Evolutionary conservation across 53 echinoderm and acorn worm species (phyloP), one percentile per base, ranked within the genome.

Genomic region (Henricia sp.): DNA sequence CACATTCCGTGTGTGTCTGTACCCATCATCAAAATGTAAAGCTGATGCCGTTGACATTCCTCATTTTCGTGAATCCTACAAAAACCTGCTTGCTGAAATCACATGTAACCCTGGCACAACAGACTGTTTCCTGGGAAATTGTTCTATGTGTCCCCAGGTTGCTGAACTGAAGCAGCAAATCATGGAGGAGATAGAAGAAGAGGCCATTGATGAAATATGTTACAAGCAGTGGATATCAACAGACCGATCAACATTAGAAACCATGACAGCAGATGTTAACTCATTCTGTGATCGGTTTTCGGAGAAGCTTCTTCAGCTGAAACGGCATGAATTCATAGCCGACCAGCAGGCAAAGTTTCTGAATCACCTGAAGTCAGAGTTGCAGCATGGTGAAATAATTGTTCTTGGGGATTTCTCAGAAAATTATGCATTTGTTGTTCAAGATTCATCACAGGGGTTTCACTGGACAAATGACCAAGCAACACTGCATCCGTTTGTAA

Each of bases 181-280:
- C 30, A 41, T 43, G 20, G 44, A 43, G 19, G 44, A 41, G 23
- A 28, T 44, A 28, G 19, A 72, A 72, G 48, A 72, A 1, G 51
- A 72, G 30, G 43, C 46, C 17, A 71, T 53, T 21, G 51, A 46
- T 43, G 53, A 16, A 46, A 53, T 73, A 33, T 30, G 32, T 1
- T 73, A 73, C 74, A 73, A 73, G 53, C 74, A 73, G 50, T 73
- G 74, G 50, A 9, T 65, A 65, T 65, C 65, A 65, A 65, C 65
- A 65, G 65, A 65, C 65, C 4, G 65, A 10, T 27, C 65, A 65
- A 65, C 33, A 65, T 65, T 65, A 32, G 65, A 65, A 65, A 65
- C 33, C 30, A 27, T 65, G 65, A 65, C 33, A 26, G 65, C 33
- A 23, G 60, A 24, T 2, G 36, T 59, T 59, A 3, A 59, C 6